These are phyloP conservation scores for Syrmaticus mikado DNA, from an alignment of 2,113 vertebrate species.

Conservation along the genomic window DNA sequence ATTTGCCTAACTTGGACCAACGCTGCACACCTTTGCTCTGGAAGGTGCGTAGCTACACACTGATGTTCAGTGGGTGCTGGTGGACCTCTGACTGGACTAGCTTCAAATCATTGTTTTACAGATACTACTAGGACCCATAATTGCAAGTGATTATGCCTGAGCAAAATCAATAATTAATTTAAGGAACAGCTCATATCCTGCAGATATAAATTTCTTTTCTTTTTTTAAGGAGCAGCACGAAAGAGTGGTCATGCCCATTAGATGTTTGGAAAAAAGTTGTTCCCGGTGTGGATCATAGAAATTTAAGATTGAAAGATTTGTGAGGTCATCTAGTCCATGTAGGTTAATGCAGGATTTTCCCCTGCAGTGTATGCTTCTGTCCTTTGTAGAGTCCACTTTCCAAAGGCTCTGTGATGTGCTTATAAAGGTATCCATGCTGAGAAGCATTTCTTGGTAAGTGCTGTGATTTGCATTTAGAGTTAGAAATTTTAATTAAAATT, in stretches of 20 bases:
- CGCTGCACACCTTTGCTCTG: neutral
- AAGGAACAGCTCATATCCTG: conserved; percentile 2
- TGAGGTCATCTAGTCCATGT: conserved; percentile 25
- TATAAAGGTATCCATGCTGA: conserved; percentile 54
- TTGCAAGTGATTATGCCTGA: conserved; percentile 10
- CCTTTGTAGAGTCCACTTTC: conserved; percentile 53
- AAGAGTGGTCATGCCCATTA: neutral
- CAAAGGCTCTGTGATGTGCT: conserved; percentile 36
- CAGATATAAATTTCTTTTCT: neutral
- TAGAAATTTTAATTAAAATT: conserved; percentile 73
- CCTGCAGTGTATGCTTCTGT: conserved; percentile 9
- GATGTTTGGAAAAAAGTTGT: conserved; percentile 1
- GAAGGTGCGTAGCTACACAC: neutral
- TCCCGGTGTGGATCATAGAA: neutral
- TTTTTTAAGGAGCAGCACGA: neutral
- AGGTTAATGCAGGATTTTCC: conserved; percentile 44
- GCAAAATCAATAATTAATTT: conserved; percentile 54
- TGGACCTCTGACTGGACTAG: neutral
- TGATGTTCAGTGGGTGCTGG: neutral
- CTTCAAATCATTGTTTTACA: conserved; percentile 13
- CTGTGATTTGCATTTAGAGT: conserved; percentile 75
- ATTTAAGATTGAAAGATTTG: conserved; percentile 25
- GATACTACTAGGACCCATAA: neutral
- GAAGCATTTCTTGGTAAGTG: conserved; percentile 59
- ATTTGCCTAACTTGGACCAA: neutral